Conservation (phyloP, 2,113 vertebrate species). For the Sinocyclocheilus rhinocerous region DNA sequence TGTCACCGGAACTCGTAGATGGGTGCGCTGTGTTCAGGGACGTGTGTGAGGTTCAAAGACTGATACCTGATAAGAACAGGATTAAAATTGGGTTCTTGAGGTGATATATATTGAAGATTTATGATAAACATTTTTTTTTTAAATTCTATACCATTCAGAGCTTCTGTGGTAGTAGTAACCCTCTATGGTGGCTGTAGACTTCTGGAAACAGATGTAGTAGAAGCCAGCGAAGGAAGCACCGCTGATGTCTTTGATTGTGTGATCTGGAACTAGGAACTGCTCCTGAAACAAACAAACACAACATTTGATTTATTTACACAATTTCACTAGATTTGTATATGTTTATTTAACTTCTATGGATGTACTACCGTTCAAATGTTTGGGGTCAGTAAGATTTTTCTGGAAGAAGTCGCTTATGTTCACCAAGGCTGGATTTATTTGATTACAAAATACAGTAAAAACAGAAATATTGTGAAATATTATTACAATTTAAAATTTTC, state of each 20-base stretch:
- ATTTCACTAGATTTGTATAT: background rate
- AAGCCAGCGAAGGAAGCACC: constrained; percentile 98
- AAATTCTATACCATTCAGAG: constrained; percentile 88
- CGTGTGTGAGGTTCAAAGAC: constrained; percentile 92
- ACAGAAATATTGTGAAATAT: background rate
- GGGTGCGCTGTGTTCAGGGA: constrained; percentile 91
- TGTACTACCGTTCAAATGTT: background rate
- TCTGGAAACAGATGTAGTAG: constrained; percentile 99
- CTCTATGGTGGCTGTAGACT: constrained; percentile 97
- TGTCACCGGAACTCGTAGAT: constrained; percentile 99
- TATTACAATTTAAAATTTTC: background rate
- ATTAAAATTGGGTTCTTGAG: background rate
- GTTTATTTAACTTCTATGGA: background rate
- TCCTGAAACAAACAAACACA: constrained; percentile 76
- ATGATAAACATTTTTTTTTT: background rate
- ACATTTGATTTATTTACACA: background rate
- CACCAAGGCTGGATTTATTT: background rate
- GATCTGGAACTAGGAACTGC: constrained; percentile 96
- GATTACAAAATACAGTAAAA: background rate
- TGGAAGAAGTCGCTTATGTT: background rate
- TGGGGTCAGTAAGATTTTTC: background rate
- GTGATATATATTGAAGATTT: background rate
- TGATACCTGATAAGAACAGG: constrained; percentile 85
- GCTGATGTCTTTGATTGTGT: constrained; percentile 99
- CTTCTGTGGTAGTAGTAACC: constrained; percentile 98